Evolutionary conservation across 1,140 invertebrate species (phyloP).

Genomic region (Scaptodrosophila lebanonensis): DNA sequence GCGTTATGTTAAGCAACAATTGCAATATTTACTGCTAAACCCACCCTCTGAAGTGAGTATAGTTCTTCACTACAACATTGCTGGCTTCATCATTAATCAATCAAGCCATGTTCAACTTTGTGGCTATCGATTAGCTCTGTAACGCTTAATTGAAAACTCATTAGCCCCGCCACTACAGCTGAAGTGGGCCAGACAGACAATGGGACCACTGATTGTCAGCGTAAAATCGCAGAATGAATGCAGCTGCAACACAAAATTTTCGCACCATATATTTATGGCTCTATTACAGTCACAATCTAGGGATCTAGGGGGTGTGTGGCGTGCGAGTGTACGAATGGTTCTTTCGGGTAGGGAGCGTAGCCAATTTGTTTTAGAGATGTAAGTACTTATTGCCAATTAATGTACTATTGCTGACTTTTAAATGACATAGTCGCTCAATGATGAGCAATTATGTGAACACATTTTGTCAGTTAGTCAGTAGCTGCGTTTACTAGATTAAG

Average conservation of each 20-base stretch:
- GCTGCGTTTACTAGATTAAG: too few species aligned
- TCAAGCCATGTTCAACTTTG: conserved; percentile 7
- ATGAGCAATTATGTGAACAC: too few species aligned
- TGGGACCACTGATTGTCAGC: conserved; percentile 46
- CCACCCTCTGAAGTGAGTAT: too few species aligned
- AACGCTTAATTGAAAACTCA: conserved; percentile 73
- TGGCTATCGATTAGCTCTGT: conserved; percentile 25
- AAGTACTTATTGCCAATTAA: too few species aligned
- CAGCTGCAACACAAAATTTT: conserved; percentile 55
- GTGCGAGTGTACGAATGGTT: conserved; percentile 5
- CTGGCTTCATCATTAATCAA: too few species aligned
- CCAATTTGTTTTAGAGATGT: conserved; percentile 55
- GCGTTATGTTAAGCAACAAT: too few species aligned
- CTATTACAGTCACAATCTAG: conserved; percentile 48
- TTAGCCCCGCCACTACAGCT: conserved; percentile 42
- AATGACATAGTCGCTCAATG: background rate
- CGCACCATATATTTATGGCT: conserved; percentile 60
- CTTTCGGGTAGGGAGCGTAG: conserved; percentile 5
- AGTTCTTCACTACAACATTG: too few species aligned
- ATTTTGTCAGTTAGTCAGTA: too few species aligned
- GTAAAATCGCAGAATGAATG: conserved; percentile 51
- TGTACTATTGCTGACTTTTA: too few species aligned
- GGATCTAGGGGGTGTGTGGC: conserved; percentile 16
- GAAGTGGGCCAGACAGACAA: conserved; percentile 27
- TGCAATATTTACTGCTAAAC: too few species aligned